Evolutionary conservation across 2,797 vertebrate genomes (phyloP), one percentile per base, ranked within the genome.

Genomic region (Vultur gryphus): DNA sequence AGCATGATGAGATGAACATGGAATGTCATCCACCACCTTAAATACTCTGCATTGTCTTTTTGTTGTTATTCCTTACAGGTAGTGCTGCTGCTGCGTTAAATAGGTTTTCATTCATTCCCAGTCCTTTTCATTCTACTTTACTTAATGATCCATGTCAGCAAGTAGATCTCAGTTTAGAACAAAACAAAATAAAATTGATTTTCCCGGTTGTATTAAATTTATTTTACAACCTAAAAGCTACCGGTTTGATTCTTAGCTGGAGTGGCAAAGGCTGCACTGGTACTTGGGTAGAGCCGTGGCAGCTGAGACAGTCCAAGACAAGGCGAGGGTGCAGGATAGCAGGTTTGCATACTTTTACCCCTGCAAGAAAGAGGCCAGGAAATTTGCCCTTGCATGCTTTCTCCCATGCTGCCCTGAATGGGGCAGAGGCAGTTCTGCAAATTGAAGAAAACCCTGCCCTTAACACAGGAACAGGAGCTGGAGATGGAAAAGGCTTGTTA

Each of bases 161-260:
- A 94, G 86, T n/a, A 75, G 73, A 88, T 87, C 64, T 41, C 59
- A 66, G 55, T 83, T 93, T 73, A 71, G 86, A 92, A 49, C 59
- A 89, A 95, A 94, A 73, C 52, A 90, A 94, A 89, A 87, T 54
- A 16, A 73, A 94, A 90, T 71, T 85, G n/a, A 83, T 95, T 95
- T 88, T 94, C 59, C 39, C 1, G 0, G 11, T 54, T 64, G 33
- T 39, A 62, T 94, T 85, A 83, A 51, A 87, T 93, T 77, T 89
- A 28, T 87, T 94, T 85, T 80, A 54, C 24, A 80, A 59, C 16
- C 37, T 57, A 67, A 37, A 78, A 87, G 52, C 57, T 41, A 65
- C n/a, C 2, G 3, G 9, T 67, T 48, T 59, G 29, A 39, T 83
- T 46, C 57, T 69, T 35, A 66, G 70, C 37, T 59, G 49, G 7